Evolutionary conservation across 2,797 vertebrate species (phyloP).

Genomic region (Ceyx erithaca): DNA sequence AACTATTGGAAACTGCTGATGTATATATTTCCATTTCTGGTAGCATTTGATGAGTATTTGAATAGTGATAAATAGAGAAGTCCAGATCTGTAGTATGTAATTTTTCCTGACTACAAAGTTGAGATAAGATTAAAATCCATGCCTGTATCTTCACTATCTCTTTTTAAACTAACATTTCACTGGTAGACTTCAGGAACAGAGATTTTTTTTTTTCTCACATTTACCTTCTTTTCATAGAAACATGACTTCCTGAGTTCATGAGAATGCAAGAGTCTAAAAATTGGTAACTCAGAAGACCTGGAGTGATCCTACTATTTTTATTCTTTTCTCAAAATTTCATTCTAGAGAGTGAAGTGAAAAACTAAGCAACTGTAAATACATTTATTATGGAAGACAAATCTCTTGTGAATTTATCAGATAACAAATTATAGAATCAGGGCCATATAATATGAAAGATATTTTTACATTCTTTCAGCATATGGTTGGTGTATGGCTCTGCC

Average conservation of each 20-base stretch:
- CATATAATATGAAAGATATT: fast-evolving
- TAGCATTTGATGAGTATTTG: neutral
- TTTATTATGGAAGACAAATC: neutral
- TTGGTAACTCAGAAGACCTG: neutral
- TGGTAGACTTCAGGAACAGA: neutral
- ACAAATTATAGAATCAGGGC: neutral
- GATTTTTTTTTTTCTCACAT: neutral
- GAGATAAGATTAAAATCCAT: neutral
- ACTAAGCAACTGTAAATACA: neutral
- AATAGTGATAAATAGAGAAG: neutral
- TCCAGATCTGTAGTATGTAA: neutral
- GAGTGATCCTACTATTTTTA: neutral
- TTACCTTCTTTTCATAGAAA: neutral
- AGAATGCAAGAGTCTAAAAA: neutral
- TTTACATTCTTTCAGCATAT: neutral
- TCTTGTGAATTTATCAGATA: neutral
- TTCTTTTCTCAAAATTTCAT: neutral
- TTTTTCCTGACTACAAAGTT: neutral
- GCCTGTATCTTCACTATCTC: neutral
- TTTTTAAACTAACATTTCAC: neutral
- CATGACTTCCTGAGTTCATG: neutral
- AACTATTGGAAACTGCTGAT: neutral
- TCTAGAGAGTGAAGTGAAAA: neutral
- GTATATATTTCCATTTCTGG: neutral
- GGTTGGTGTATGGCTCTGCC: neutral